phyloP scores from a whole-genome alignment of 2,113 vertebrate genomes.

The Porphyrio hochstetteri region DNA sequence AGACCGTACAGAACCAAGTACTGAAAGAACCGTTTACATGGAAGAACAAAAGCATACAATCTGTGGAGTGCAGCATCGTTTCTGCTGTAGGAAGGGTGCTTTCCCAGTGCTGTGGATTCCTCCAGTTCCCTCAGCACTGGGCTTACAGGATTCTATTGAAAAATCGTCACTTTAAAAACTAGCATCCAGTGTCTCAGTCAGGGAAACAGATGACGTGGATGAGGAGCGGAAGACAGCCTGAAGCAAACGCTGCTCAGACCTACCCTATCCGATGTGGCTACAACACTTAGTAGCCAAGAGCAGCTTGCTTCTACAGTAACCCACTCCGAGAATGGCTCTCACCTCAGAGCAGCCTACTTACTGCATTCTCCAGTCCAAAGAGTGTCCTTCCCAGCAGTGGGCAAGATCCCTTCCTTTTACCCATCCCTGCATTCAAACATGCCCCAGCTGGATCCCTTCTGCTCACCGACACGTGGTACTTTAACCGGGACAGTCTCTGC shows the following conservation, averaged over 20 bases:
- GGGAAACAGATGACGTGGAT: neutral
- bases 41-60: neutral
- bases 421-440: neutral
- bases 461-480: neutral
- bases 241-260: neutral
- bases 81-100: neutral
- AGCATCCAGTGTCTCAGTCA: neutral
- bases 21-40: neutral
- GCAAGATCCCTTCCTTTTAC: neutral
- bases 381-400: neutral
- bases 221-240: neutral
- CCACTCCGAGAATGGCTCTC: neutral
- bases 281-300: neutral
- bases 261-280: neutral
- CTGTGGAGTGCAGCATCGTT: fast-evolving
- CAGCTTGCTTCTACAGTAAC: neutral
- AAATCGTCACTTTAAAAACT: neutral
- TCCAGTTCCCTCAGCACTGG: neutral
- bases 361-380: neutral
- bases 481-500: fast-evolving
- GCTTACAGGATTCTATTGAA: neutral
- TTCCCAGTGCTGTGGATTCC: neutral
- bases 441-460: neutral
- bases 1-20: neutral
- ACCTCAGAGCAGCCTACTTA: neutral